These are phyloP conservation scores for Tipula lateralis DNA, from an alignment of 2,888 invertebrate genomes.

Conservation along the genomic window DNA sequence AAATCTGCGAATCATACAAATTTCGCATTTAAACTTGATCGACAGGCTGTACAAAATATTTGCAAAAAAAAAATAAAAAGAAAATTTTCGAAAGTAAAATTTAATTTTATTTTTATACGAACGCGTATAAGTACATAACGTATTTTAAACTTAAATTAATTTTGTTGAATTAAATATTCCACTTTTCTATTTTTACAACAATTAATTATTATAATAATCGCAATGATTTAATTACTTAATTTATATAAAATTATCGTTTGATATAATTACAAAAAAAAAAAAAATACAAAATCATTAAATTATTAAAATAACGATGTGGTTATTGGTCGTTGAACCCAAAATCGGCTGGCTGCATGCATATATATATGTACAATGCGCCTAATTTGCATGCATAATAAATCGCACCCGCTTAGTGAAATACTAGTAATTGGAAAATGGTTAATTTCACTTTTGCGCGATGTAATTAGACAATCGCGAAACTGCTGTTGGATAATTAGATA, in stretches of 20 bases:
- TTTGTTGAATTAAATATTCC: background rate
- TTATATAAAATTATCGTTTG: background rate
- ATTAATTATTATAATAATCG: background rate
- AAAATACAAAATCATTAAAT: background rate
- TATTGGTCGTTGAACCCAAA: background rate
- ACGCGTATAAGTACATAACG: no score
- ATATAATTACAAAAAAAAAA: background rate
- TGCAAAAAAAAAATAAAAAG: background rate
- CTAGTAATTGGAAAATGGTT: background rate
- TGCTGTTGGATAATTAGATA: background rate
- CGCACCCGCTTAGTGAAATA: background rate
- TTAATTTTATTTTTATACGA: background rate
- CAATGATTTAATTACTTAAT: constrained; percentile 3
- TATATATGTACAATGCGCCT: background rate
- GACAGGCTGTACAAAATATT: background rate
- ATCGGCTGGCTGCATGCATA: background rate
- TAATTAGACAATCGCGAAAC: background rate
- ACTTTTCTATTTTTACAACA: constrained; percentile 1
- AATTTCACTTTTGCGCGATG: background rate
- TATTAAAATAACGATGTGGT: background rate
- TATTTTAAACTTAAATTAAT: background rate
- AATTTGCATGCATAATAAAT: background rate
- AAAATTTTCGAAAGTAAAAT: background rate
- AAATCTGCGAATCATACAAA: background rate
- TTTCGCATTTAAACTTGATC: background rate